phyloP scores from a whole-genome alignment of 2,888 invertebrate species.

The Tinea trinotella region DNA sequence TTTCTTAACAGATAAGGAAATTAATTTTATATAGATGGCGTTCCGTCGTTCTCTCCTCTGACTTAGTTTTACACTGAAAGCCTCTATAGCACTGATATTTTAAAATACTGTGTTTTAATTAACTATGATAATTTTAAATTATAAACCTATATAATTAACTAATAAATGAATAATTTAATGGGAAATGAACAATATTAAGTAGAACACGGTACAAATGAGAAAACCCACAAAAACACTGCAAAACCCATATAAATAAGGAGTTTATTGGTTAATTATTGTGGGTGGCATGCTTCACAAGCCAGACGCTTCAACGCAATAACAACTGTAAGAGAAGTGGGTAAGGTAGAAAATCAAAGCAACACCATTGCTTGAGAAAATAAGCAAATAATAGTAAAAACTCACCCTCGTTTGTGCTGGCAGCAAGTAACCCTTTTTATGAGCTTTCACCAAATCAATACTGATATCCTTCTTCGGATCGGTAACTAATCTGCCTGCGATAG shows the following conservation, averaged over 20 bases:
- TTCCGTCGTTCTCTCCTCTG: neutral
- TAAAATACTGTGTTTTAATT: neutral
- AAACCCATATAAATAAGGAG: constrained; percentile 27
- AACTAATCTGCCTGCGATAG: constrained; percentile 80
- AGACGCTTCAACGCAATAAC: constrained; percentile 53
- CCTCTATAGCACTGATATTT: neutral
- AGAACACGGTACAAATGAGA: constrained; percentile 4
- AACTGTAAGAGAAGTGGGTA: constrained; percentile 59
- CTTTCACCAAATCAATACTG: constrained; percentile 85
- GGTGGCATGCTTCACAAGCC: constrained; percentile 68
- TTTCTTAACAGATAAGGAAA: too few species aligned
- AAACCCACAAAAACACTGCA: constrained; percentile 16
- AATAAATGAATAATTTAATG: neutral
- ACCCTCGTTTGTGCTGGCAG: constrained; percentile 95
- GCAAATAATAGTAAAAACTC: constrained; percentile 65
- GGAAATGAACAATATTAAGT: neutral
- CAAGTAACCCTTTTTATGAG: constrained; percentile 88
- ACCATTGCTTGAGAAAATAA: constrained; percentile 53
- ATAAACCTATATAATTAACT: neutral
- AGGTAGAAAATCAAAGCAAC: constrained; percentile 62
- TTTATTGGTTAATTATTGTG: constrained; percentile 37
- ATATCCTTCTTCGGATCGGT: constrained; percentile 69
- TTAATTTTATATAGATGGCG: too few species aligned
- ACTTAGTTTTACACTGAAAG: neutral
- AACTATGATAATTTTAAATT: too few species aligned